Evolutionary conservation across 2,888 invertebrate species (phyloP).

Genomic region (Calliscelio sp.): DNA sequence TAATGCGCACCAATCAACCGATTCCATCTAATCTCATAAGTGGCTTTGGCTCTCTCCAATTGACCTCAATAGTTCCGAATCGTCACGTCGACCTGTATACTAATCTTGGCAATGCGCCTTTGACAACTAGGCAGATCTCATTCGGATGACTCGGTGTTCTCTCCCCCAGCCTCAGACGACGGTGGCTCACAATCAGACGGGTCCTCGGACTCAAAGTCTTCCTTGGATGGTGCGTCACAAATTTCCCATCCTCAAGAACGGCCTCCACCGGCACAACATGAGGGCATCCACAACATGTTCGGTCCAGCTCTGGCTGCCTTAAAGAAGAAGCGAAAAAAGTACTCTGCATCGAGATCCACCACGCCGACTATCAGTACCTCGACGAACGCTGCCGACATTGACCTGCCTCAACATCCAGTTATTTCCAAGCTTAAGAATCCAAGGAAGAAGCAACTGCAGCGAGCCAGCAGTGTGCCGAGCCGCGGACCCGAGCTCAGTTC

Average conservation of each 20-base stretch:
- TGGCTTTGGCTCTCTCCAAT: background rate
- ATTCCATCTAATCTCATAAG: background rate
- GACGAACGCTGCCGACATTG: conserved; percentile 79
- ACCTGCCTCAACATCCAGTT: conserved; percentile 69
- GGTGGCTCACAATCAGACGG: conserved; percentile 89
- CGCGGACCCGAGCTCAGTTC: conserved; percentile 86
- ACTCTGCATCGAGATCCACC: conserved; percentile 92
- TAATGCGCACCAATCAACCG: background rate
- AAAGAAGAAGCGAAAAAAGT: conserved; percentile 93
- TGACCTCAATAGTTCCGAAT: conserved; percentile 1
- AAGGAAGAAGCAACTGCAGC: conserved; percentile 87
- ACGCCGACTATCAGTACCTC: conserved; percentile 87
- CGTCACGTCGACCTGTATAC: conserved; percentile 3
- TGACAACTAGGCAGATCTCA: conserved; percentile 85
- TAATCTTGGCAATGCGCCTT: conserved; percentile 33
- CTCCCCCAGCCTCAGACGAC: conserved; percentile 89
- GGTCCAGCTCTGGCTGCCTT: conserved; percentile 90
- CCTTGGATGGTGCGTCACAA: conserved; percentile 86
- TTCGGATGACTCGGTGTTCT: conserved; percentile 94
- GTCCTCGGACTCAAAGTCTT: conserved; percentile 90
- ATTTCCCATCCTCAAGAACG: conserved; percentile 79
- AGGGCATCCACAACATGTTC: conserved; percentile 83
- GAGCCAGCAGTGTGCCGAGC: conserved; percentile 91
- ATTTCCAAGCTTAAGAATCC: conserved; percentile 75
- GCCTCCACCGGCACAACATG: conserved; percentile 78